These are phyloP conservation scores for Galaxias olidus DNA, from an alignment of 2,797 vertebrate genomes.

Conservation along the genomic window DNA sequence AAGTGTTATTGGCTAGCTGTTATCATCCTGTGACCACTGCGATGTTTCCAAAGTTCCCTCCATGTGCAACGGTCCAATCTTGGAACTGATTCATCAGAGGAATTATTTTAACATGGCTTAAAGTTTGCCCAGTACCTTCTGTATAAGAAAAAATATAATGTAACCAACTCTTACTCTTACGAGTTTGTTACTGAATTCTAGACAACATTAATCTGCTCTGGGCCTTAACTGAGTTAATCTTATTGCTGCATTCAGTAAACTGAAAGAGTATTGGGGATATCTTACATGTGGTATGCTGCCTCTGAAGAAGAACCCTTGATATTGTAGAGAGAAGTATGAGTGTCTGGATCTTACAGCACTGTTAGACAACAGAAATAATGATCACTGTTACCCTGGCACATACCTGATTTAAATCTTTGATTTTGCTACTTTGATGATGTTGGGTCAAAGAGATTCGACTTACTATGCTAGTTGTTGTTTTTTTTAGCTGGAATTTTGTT, in stretches of 20 bases:
- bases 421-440: slow-evolving; percentile 34
- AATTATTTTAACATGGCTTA: too few species aligned
- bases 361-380: slow-evolving; percentile 35
- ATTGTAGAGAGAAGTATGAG: slow-evolving; percentile 9
- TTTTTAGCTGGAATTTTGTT: slow-evolving; percentile 53
- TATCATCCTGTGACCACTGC: slow-evolving; percentile 18
- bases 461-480: slow-evolving; percentile 19
- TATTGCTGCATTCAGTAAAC: slow-evolving; percentile 29
- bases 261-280: slow-evolving; percentile 24
- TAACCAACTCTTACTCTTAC: slow-evolving; percentile 44
- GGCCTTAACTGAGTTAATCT: slow-evolving; percentile 43
- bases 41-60: slow-evolving; percentile 24
- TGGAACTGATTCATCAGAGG: neutral
- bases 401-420: slow-evolving; percentile 56
- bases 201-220: slow-evolving; percentile 31
- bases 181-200: slow-evolving; percentile 49
- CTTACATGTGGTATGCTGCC: slow-evolving; percentile 29
- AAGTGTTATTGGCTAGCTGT: slow-evolving; percentile 58
- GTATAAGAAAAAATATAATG: slow-evolving; percentile 65
- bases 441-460: slow-evolving; percentile 32
- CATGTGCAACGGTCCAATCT: slow-evolving; percentile 30
- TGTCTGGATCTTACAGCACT: slow-evolving; percentile 35
- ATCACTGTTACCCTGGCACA: slow-evolving; percentile 64
- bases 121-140: slow-evolving; percentile 32
- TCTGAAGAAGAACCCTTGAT: slow-evolving; percentile 10